Evolutionary conservation across 1,140 invertebrate species (phyloP).

Genomic region (Aphelenchoides fujianensis): DNA sequence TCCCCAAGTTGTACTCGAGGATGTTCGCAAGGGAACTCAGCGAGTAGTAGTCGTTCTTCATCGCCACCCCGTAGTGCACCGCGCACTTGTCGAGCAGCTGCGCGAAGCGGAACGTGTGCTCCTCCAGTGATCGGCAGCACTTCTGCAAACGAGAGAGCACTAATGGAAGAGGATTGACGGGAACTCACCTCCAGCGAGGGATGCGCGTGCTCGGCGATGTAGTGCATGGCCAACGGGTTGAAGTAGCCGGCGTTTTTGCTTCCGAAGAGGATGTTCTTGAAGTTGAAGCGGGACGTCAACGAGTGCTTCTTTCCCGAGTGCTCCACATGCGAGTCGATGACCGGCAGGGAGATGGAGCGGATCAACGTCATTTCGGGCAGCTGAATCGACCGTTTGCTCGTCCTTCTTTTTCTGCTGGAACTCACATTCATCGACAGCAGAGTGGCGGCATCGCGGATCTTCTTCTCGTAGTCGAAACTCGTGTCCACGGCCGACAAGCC

Average conservation of each 20-base stretch:
- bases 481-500: constrained; percentile 32
- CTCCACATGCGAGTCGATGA: constrained; percentile 42
- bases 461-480: constrained; percentile 39
- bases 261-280: not conserved
- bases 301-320: not conserved
- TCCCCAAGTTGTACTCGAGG: constrained; percentile 49
- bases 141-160: not conserved
- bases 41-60: constrained; percentile 51
- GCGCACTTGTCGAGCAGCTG: constrained; percentile 8
- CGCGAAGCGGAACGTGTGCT: constrained; percentile 37
- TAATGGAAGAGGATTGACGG: not conserved
- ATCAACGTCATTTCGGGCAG: constrained; percentile 44
- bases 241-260: constrained; percentile 28
- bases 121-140: constrained; percentile 46
- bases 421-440: constrained; percentile 46
- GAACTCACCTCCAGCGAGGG: constrained; percentile 48
- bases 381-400: constrained; percentile 8
- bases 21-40: constrained; percentile 41
- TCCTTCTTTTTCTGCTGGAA: too few relatives aligned
- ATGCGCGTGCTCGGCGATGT: constrained; percentile 60
- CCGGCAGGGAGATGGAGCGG: constrained; percentile 36
- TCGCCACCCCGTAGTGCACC: constrained; percentile 35
- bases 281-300: not conserved
- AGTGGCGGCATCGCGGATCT: constrained; percentile 43
- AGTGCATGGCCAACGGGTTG: constrained; percentile 51